Percentiles rank a stretch among this genome's conserved stretches.
Conservation (phyloP, 2,797 vertebrate genomes). For the Manis javanica region DNA sequence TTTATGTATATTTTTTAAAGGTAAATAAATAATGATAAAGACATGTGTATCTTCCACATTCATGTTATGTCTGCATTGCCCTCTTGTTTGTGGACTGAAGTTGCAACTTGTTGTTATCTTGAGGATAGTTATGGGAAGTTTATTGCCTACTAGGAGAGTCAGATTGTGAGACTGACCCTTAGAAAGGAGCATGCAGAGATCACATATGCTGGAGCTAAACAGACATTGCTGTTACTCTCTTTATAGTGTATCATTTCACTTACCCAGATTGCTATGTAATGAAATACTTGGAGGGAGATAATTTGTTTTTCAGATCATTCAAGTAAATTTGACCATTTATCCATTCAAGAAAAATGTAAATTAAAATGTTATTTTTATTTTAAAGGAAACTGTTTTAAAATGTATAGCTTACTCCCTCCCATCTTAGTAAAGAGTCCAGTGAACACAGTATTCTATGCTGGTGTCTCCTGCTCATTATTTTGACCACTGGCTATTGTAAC, state of each 20-base stretch:
- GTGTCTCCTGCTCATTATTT: background rate
- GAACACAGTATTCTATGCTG: background rate
- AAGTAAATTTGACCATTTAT: background rate
- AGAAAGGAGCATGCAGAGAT: background rate
- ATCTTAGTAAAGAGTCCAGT: background rate
- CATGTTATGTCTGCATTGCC: background rate
- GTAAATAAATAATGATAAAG: background rate
- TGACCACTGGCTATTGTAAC: background rate
- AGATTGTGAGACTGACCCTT: background rate
- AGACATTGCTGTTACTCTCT: background rate
- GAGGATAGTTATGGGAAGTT: background rate
- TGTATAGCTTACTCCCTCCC: background rate
- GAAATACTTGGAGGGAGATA: background rate
- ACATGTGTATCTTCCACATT: background rate
- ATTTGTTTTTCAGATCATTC: background rate
- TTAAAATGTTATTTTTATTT: background rate
- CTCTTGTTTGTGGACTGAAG: background rate
- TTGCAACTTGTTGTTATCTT: background rate
- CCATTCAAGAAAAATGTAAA: background rate
- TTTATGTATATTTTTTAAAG: background rate
- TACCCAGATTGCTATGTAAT: background rate
- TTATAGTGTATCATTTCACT: background rate
- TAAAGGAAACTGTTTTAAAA: background rate
- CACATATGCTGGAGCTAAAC: background rate
- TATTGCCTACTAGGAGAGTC: background rate